Conservation (phyloP, 2,888 invertebrate genomes). For the Entomobrya multifasciata region DNA sequence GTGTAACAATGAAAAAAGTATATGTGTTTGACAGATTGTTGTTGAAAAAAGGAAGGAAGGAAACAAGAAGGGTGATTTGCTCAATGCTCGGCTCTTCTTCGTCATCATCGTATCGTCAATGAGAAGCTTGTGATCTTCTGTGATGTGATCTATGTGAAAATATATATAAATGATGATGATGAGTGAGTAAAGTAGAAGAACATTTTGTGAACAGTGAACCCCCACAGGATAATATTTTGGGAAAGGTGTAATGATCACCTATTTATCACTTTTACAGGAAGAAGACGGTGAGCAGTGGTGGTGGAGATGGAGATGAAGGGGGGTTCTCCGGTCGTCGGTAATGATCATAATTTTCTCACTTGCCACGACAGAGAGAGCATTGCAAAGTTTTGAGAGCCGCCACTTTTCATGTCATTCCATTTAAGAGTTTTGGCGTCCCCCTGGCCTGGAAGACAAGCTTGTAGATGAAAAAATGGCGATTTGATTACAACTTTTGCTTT, state of each 20-base stretch:
- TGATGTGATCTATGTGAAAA: not conserved
- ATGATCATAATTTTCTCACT: not conserved
- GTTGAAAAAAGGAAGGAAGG: not conserved
- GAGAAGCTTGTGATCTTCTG: no score
- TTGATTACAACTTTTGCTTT: constrained; percentile 46
- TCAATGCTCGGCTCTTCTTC: no score
- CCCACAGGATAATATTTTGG: constrained; percentile 63
- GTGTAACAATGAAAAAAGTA: constrained; percentile 29
- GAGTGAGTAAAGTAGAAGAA: constrained; percentile 32
- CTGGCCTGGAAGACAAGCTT: not conserved
- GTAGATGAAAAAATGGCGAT: constrained; percentile 41
- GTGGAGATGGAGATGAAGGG: no score
- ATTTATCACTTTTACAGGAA: constrained; percentile 73
- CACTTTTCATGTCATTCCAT: constrained; percentile 38
- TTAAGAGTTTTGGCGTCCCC: constrained; percentile 47
- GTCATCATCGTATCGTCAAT: no score
- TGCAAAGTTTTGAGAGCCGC: not conserved
- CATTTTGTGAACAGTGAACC: no score
- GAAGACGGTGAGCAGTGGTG: no score
- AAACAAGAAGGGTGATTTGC: no score
- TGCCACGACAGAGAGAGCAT: not conserved
- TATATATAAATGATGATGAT: constrained; percentile 31
- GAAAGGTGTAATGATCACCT: constrained; percentile 72
- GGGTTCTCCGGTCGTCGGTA: not conserved
- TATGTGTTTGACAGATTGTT: constrained; percentile 69